Percentiles rank a stretch among this genome's conserved stretches.
Conservation (phyloP, 2,113 vertebrate species). For the Neomonachus schauinslandi region DNA sequence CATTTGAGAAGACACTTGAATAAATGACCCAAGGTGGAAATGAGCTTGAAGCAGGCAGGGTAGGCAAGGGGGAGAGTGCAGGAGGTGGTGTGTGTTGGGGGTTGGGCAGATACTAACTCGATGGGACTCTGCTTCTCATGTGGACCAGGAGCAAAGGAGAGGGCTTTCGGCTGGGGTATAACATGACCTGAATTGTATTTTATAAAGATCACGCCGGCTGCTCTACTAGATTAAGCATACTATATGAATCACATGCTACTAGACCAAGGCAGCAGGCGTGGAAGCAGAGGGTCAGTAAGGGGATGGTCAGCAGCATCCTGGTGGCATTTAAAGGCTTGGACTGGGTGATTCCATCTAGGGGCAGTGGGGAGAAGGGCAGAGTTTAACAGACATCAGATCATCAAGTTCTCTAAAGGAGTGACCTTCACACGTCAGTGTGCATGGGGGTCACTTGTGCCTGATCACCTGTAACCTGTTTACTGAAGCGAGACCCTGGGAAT, state of each 20-base stretch:
- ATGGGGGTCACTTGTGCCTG: background rate
- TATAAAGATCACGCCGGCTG: background rate
- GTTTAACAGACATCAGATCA: background rate
- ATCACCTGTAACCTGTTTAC: background rate
- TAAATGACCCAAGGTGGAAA: background rate
- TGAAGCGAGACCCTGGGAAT: background rate
- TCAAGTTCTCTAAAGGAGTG: background rate
- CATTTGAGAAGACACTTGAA: background rate
- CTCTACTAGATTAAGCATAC: background rate
- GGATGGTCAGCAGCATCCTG: background rate
- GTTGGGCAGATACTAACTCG: background rate
- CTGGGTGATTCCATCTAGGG: background rate
- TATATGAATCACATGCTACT: rapidly evolving
- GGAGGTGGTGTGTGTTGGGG: rapidly evolving
- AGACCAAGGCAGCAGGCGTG: background rate
- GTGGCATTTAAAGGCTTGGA: background rate
- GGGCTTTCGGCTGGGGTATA: background rate
- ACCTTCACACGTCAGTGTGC: background rate
- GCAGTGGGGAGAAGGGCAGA: background rate
- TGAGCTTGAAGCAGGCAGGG: background rate
- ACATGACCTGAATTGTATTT: background rate
- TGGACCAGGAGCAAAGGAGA: background rate
- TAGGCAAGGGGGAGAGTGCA: background rate
- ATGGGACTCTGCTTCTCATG: background rate
- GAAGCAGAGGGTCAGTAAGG: background rate